Evolutionary conservation across 2,113 vertebrate species (phyloP), one percentile per base, ranked within the genome.

Genomic region (Puffinus mauretanicus): DNA sequence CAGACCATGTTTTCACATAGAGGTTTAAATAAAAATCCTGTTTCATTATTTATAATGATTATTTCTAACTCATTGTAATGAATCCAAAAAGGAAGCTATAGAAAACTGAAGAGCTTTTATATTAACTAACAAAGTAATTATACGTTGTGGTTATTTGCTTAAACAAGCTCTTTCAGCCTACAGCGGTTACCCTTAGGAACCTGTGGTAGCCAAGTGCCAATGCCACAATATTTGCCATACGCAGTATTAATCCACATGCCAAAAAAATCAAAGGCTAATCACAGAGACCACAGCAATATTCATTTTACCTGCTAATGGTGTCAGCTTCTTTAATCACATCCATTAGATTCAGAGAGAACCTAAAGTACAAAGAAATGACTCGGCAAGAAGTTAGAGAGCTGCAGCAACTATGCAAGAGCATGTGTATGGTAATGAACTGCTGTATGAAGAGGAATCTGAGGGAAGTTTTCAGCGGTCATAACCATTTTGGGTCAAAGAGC

Each of bases 21-120:
- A 76, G 6, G 14, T 65, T 93, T 86, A 96, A 91, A 96, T 51
- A 67, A 86, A 90, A 88, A 78, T 55, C 55, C 24, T 66, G 20
- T 55, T 94, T 78, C 71, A 86, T 80, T 94, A 91, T 81, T 91
- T 92, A 86, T 49, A 90, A 77, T 71, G 2, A 73, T 66, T 32
- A 72, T 46, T 90, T 86, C 87, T 82, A 91, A 84, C 18, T 46
- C 57, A 20, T 20, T 4, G 0, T 26, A 72, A 93, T 69, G 14
- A 92, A 82, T 66, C 27, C 3, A 9, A 72, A 93, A 82, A 3
- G 6, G 54, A 96, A 95, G 54, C 26, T 80, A 58, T 8, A 73
- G 38, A 86, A 95, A 88, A 95, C 22, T 62, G 20, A 93, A 86
- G 36, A 82, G 51, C 57, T 95, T 92, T 92, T 67, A 64, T 69